Evolutionary conservation across 2,888 invertebrate genomes (phyloP).

Genomic region (Abrostola triplasia): DNA sequence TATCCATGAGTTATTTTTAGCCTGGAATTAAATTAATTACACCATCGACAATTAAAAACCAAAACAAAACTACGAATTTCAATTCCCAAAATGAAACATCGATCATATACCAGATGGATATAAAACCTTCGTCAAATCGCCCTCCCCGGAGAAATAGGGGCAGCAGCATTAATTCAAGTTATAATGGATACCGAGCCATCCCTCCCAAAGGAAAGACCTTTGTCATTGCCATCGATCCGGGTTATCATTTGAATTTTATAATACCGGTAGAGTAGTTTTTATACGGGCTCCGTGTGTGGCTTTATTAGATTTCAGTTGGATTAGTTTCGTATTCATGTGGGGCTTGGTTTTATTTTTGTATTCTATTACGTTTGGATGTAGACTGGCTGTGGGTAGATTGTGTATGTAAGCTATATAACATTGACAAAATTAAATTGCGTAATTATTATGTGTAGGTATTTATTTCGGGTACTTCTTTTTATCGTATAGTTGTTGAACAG

Average conservation of each 20-base stretch:
- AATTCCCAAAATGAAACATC: conserved; percentile 3
- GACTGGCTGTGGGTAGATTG: too few relatives aligned
- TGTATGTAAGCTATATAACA: too few relatives aligned
- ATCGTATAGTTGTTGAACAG: too few relatives aligned
- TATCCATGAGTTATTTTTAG: too few relatives aligned
- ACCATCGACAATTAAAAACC: neutral
- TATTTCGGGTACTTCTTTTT: too few relatives aligned
- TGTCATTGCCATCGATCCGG: conserved; percentile 2
- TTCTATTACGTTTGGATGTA: too few relatives aligned
- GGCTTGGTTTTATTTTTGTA: neutral
- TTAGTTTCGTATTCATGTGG: neutral
- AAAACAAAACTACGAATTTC: conserved; percentile 1
- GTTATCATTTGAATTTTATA: conserved; percentile 5
- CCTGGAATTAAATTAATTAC: neutral
- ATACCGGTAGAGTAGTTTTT: neutral
- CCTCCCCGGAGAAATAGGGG: neutral
- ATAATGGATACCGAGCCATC: neutral
- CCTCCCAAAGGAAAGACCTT: neutral
- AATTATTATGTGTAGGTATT: too few relatives aligned
- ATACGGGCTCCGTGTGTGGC: neutral
- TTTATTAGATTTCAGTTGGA: neutral
- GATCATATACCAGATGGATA: conserved; percentile 1
- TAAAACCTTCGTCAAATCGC: conserved; percentile 4
- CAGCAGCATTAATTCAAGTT: neutral
- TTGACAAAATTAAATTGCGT: too few relatives aligned